Conservation (phyloP, 2,797 vertebrate species). For the Chlorospingus flavigularis region DNA sequence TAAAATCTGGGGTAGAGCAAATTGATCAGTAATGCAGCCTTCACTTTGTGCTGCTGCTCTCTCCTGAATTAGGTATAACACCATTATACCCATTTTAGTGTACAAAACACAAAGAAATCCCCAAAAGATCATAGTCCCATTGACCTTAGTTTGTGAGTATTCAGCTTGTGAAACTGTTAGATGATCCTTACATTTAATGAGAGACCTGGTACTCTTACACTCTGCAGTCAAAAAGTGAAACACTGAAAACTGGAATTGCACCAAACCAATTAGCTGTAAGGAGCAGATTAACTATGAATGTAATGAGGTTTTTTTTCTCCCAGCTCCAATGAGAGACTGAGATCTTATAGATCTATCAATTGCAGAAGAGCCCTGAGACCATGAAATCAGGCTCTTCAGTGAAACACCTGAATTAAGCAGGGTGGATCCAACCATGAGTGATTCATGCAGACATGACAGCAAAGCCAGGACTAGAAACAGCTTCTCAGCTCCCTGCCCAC, state of each 20-base stretch:
- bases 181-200: neutral
- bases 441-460: neutral
- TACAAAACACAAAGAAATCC: neutral
- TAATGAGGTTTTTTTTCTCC: neutral
- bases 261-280: neutral
- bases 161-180: neutral
- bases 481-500: neutral
- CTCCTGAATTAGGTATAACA: neutral
- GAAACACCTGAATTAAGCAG: neutral
- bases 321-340: neutral
- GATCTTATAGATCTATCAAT: neutral
- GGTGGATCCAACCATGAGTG: neutral
- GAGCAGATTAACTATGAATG: neutral
- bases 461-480: neutral
- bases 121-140: neutral
- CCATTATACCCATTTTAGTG: neutral
- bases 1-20: neutral
- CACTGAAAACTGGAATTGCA: neutral
- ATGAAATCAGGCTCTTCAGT: neutral
- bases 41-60: neutral
- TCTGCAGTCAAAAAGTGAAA: neutral
- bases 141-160: neutral
- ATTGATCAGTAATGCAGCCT: neutral
- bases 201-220: neutral
- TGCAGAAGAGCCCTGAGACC: neutral